Base-by-base conservation (phyloP, 1,140 invertebrate species). In the Berghia stephanieae region DNA sequence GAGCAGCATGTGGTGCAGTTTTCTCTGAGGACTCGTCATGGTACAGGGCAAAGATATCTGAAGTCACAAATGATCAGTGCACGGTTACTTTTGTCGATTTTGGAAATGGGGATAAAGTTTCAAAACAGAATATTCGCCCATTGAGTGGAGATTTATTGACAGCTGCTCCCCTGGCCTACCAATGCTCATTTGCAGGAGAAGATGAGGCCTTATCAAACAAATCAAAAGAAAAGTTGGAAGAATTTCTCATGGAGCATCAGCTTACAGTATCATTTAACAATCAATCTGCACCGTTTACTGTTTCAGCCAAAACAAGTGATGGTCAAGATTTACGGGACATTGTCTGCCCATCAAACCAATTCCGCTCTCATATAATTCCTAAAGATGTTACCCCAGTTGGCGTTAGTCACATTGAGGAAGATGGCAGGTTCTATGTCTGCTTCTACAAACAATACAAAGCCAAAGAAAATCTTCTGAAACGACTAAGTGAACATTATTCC, bases 51-150 rank as follows among this genome's bases (percentile, higher is more conserved):
- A 91, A 93, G 81, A 92, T 95, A 21, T 89, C 94, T 0, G 93
- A 78, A 38, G 34, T 73, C 3, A 49, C 55, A 10, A 90, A 91
- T n/a, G 77, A 63, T 44, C 66, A 74, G 27, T 93, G 92, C 16
- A 93, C 92, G 0, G 92, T 96, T 0, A 90, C 92, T 34, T 96
- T 95, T 82, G 92, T 96, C 3, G 95, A 96, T 86, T 91, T 90
- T 82, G 91, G 91, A 83, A 90, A 88, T 52, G 60, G 42, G 10
- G 82, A 83, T 77, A 80, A 85, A 16, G 76, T 92, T 5, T 68
- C 60, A 2, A 16, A 52, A 13, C 43, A 42, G 13, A 42, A 75
- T 31, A 36, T 84, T 16, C 75, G 75, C 42, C 76, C 68, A 21
- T 31, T 84, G n/a, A 69, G 72, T 13, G 40, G 36, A 16, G 72